Conservation (phyloP, 2,888 invertebrate species). For the Diabrotica balteata region DNA sequence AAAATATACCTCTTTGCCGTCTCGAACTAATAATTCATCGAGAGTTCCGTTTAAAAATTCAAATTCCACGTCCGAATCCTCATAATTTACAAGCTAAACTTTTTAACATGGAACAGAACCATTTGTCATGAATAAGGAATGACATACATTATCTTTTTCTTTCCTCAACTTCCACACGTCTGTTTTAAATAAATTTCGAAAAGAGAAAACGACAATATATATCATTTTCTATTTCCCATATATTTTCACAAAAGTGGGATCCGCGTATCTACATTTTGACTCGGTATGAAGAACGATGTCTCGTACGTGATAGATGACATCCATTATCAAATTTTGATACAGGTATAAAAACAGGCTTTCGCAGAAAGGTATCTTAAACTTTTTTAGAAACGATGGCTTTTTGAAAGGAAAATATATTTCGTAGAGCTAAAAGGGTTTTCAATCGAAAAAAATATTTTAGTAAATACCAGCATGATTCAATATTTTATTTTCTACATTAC, state of each 20-base stretch:
- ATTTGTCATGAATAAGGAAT: slow-evolving; percentile 9
- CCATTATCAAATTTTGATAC: slow-evolving; percentile 11
- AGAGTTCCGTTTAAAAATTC: no score
- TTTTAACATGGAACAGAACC: slow-evolving; percentile 1
- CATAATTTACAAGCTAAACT: background rate
- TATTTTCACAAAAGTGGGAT: slow-evolving; percentile 6
- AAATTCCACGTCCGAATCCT: no score
- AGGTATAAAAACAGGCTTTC: background rate
- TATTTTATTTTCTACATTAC: no score
- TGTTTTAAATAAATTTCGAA: slow-evolving; percentile 9
- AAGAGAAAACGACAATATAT: slow-evolving; percentile 11
- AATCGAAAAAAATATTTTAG: no score
- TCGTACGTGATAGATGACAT: background rate
- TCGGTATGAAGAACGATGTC: slow-evolving; percentile 11
- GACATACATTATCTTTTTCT: slow-evolving; percentile 3
- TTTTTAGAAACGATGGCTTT: no score
- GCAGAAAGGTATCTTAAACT: no score
- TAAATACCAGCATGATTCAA: no score
- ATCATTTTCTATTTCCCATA: slow-evolving; percentile 13
- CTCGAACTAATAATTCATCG: no score
- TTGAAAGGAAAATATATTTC: no score
- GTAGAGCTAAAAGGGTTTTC: no score
- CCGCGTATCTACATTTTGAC: slow-evolving; percentile 5
- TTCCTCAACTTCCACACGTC: slow-evolving; percentile 8
- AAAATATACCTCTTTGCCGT: no score